Evolutionary conservation across 2,797 vertebrate genomes (phyloP).

Genomic region (Brachymystax lenok): DNA sequence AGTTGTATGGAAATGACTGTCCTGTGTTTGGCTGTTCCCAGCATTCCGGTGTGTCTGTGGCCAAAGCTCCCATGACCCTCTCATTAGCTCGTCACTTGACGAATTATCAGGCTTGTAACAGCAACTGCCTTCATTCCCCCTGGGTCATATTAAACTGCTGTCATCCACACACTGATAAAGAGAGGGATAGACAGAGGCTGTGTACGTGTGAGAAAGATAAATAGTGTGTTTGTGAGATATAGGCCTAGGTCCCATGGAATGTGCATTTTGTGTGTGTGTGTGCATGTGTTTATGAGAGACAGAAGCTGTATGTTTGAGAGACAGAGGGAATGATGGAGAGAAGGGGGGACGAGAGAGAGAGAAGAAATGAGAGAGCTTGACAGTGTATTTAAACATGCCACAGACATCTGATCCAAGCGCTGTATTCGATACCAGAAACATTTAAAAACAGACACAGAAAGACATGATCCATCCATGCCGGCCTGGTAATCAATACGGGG

Average conservation of each 20-base stretch:
- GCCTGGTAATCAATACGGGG: neutral
- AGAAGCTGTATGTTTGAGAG: neutral
- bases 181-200: neutral
- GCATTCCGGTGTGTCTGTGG: neutral
- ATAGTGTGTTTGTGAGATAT: no score
- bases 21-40: neutral
- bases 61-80: neutral
- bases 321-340: neutral
- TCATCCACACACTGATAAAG: neutral
- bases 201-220: neutral
- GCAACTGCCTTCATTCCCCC: neutral
- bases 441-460: conserved; percentile 1
- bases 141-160: neutral
- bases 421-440: neutral
- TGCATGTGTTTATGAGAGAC: neutral
- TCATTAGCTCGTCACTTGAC: neutral
- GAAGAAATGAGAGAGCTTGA: neutral
- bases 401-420: neutral
- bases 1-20: neutral
- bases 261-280: neutral
- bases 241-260: no score
- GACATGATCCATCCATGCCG: neutral
- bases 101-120: neutral
- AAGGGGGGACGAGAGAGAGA: neutral
- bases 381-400: neutral